Base-by-base conservation (phyloP, 2,113 vertebrate genomes). In the Bubo scandiacus region DNA sequence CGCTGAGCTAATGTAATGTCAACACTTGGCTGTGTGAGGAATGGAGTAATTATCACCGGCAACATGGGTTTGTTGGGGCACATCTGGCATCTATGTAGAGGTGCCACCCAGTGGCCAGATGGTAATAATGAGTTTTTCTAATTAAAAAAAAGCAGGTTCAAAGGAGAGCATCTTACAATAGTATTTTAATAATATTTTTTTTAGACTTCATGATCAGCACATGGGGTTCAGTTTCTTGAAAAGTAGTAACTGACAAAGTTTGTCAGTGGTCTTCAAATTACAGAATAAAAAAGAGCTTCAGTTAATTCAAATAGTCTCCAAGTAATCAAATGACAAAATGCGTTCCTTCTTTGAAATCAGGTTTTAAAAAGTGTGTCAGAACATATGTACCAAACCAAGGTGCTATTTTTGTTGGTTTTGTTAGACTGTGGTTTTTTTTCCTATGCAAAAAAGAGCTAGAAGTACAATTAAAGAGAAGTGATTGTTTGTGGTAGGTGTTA, bases 61-160 rank as follows among this genome's bases (percentile, higher is more conserved):
- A 61, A 5, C 29, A 0, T 17, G 58, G 32, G 5, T 68, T 92
- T 80, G 27, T n/a, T 83, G 58, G 45, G 66, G 55, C 80, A 72
- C 42, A 59, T 38, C 36, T 75, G 81, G 52, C 42, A 52, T 25
- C 61, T 63, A 4, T 74, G 77, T 36, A 45, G 62, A 77, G n/a
- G 59, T 97, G 97, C 97, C 97, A 97, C 92, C 96, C 81, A 92
- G 96, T 95, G 97, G 97, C 78, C 86, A 78, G 22, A 68, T 51
- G 30, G 43, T 63, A 72, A 55, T 49, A 81, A 89, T 13, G 54
- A 87, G 17, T 14, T 91, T 78, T 63, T 72, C 47, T 55, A 38
- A 51, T 58, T 11, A 36, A 5, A 13, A 32, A 57, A 10, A 6
- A 6, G 5, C 55, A 18, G 0, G 1, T 27, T 51, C 29, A 49